Evolutionary conservation across 2,888 invertebrate species (phyloP).

Genomic region (Nasonia oneida): DNA sequence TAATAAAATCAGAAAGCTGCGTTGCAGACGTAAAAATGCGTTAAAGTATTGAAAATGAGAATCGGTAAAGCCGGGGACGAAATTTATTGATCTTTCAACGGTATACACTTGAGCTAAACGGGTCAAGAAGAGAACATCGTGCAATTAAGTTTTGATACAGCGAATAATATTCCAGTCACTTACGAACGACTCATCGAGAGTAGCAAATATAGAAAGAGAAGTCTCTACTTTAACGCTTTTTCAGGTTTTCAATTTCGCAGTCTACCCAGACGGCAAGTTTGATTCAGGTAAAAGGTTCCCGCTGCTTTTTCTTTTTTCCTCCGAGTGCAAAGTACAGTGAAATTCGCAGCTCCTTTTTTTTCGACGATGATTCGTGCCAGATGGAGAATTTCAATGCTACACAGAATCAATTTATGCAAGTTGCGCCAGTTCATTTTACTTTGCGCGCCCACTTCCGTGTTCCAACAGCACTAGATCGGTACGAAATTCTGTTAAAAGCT

Average conservation of each 20-base stretch:
- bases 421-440: slow-evolving; percentile 24
- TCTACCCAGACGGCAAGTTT: slow-evolving; percentile 77
- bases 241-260: slow-evolving; percentile 77
- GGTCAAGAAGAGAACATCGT: slow-evolving; percentile 13
- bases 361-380: background rate
- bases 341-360: background rate
- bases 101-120: background rate
- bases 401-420: background rate
- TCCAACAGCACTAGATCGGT: slow-evolving; percentile 59
- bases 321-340: slow-evolving; percentile 71
- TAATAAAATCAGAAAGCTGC: background rate
- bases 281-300: slow-evolving; percentile 75
- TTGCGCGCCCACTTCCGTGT: slow-evolving; percentile 28
- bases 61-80: slow-evolving; percentile 4
- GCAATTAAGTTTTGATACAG: slow-evolving; percentile 33
- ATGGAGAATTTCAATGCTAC: background rate
- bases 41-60: background rate
- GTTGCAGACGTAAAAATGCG: background rate
- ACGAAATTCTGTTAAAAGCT: slow-evolving; percentile 66
- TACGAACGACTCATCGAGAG: background rate
- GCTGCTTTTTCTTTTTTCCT: slow-evolving; percentile 68
- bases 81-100: background rate
- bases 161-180: slow-evolving; percentile 28
- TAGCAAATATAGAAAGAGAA: slow-evolving; percentile 44
- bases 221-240: slow-evolving; percentile 75